Evolutionary conservation across 2,797 vertebrate species (phyloP).

Genomic region (Caiman crocodilus): DNA sequence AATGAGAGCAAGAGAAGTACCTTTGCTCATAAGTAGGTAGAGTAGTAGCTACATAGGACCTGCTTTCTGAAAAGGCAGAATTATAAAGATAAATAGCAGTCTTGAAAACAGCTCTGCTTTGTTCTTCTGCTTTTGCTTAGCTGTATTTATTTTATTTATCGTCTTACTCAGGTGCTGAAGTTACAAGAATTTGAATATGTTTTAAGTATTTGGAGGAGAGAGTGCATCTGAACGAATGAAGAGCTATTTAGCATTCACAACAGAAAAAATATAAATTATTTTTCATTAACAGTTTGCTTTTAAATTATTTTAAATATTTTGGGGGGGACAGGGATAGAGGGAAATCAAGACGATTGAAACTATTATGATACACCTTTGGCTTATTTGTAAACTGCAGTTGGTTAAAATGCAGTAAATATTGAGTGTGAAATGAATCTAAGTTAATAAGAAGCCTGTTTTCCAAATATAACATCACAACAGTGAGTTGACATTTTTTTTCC

Average conservation of each 20-base stretch:
- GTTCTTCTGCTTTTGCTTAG: not conserved
- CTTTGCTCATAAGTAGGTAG: not conserved
- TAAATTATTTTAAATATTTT: not conserved
- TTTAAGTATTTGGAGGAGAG: not conserved
- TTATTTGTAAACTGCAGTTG: not conserved
- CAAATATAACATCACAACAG: not conserved
- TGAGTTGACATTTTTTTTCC: not conserved
- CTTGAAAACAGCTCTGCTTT: not conserved
- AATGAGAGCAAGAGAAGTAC: not conserved
- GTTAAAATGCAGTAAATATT: not conserved
- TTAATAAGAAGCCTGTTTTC: not conserved
- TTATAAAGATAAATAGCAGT: not conserved
- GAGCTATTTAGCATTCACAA: not conserved
- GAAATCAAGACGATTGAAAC: not conserved
- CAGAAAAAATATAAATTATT: not conserved
- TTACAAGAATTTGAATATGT: not conserved
- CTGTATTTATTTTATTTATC: not conserved
- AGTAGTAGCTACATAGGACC: not conserved
- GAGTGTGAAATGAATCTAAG: not conserved
- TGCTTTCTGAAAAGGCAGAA: not conserved
- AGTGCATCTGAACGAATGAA: not conserved
- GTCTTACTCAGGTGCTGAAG: not conserved
- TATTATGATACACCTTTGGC: not conserved
- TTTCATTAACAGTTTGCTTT: constrained; percentile 13
- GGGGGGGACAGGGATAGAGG: not conserved